Evolutionary conservation across 2,888 invertebrate species (phyloP).

Genomic region (Uloborus plumipes): DNA sequence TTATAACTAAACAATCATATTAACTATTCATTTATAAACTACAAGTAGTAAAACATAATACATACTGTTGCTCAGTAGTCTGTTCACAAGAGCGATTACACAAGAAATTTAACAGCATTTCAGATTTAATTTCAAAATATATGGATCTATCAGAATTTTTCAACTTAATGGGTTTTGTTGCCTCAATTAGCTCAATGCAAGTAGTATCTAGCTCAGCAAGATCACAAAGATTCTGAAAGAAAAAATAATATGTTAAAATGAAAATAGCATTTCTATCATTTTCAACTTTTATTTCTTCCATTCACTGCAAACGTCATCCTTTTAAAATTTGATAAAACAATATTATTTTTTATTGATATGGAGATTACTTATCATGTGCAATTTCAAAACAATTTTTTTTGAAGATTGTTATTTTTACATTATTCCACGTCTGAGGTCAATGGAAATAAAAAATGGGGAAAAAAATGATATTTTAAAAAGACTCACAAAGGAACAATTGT

Average conservation of each 20-base stretch:
- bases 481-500: no score
- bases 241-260: not conserved
- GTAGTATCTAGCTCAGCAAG: constrained; percentile 3
- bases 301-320: no score
- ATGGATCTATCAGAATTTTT: constrained; percentile 20
- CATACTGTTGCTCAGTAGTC: constrained; percentile 37
- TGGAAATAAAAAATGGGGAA: no score
- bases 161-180: constrained; percentile 17
- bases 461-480: no score
- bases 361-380: not conserved
- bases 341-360: no score
- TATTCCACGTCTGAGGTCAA: no score
- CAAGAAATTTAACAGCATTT: constrained; percentile 17
- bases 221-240: constrained; percentile 13
- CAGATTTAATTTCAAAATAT: constrained; percentile 32
- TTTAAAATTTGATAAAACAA: no score
- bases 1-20: no score
- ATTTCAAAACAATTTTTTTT: no score
- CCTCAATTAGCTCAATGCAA: constrained; percentile 23
- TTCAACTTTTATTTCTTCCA: not conserved
- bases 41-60: not conserved
- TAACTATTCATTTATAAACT: no score
- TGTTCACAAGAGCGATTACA: not conserved
- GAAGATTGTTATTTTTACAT: no score
- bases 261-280: not conserved